phyloP scores from a whole-genome alignment of 1,140 invertebrate genomes.

The Pomacea maculata region DNA sequence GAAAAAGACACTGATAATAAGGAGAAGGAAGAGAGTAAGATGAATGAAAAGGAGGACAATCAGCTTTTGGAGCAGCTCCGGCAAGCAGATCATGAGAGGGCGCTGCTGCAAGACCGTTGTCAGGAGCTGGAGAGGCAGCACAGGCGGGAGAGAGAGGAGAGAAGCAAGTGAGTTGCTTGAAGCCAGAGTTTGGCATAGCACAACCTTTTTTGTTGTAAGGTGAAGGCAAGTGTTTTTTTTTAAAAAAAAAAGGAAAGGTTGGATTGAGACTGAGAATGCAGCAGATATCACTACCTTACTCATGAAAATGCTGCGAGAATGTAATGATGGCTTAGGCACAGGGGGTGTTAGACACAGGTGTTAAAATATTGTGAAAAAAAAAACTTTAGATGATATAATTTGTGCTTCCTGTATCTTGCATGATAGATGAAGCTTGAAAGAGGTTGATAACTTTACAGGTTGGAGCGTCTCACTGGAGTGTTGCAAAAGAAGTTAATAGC shows the following conservation, averaged over 20 bases:
- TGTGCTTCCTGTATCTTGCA: background rate
- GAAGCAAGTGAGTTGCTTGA: constrained; percentile 12
- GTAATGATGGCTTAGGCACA: too few species aligned
- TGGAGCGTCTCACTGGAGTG: constrained; percentile 18
- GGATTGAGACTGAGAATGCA: too few species aligned
- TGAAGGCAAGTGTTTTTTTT: too few species aligned
- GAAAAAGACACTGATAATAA: constrained; percentile 8
- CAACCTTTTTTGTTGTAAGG: too few species aligned
- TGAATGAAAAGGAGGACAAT: constrained; percentile 9
- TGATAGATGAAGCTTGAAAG: background rate
- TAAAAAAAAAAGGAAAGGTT: too few species aligned
- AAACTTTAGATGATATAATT: too few species aligned
- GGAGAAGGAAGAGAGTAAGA: background rate
- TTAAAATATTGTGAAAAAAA: too few species aligned
- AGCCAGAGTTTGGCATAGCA: background rate
- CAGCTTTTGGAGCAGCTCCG: constrained; percentile 21
- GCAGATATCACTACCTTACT: too few species aligned
- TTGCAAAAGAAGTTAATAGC: constrained; percentile 9
- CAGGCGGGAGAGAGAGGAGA: constrained; percentile 14
- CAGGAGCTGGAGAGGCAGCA: constrained; percentile 15
- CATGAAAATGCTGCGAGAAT: too few species aligned
- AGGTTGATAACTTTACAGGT: background rate
- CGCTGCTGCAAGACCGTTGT: constrained; percentile 6
- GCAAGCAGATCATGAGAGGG: constrained; percentile 6
- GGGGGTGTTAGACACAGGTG: too few species aligned